phyloP scores from a whole-genome alignment of 1,140 invertebrate genomes.

The Gryllus bimaculatus region DNA sequence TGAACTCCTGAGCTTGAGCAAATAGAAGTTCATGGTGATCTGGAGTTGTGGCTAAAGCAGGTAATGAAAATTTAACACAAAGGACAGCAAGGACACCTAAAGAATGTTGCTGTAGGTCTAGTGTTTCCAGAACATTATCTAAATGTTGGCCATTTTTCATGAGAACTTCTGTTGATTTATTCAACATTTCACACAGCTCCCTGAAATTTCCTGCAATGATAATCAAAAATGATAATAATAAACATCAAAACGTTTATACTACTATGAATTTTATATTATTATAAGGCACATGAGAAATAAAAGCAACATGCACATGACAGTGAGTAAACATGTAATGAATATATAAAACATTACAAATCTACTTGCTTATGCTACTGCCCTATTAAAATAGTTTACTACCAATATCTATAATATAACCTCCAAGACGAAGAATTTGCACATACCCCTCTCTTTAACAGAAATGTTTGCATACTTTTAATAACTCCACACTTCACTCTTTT shows the following conservation, averaged over 20 bases:
- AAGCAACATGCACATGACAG: neutral
- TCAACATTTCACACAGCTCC: slow-evolving; percentile 68
- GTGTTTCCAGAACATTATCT: slow-evolving; percentile 79
- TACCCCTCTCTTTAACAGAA: too few relatives aligned
- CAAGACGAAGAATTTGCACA: too few relatives aligned
- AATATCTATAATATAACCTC: too few relatives aligned
- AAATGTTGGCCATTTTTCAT: slow-evolving; percentile 71
- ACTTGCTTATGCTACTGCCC: too few relatives aligned
- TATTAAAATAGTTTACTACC: too few relatives aligned
- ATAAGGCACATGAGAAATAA: neutral
- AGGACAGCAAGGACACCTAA: slow-evolving; percentile 78
- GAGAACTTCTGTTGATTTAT: slow-evolving; percentile 69
- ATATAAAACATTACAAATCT: too few relatives aligned
- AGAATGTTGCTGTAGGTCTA: slow-evolving; percentile 82
- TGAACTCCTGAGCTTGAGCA: slow-evolving; percentile 70
- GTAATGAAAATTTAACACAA: slow-evolving; percentile 56
- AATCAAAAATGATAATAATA: neutral
- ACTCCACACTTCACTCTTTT: too few relatives aligned
- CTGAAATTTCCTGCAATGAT: slow-evolving; percentile 60
- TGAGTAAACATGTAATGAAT: too few relatives aligned
- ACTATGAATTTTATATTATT: neutral
- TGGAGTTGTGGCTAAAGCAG: slow-evolving; percentile 19
- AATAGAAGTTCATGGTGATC: slow-evolving; percentile 41
- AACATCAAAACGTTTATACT: neutral
- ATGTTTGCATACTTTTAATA: too few relatives aligned